Evolutionary conservation across 2,888 invertebrate species (phyloP).

Genomic region (Mellilla xanthometata): DNA sequence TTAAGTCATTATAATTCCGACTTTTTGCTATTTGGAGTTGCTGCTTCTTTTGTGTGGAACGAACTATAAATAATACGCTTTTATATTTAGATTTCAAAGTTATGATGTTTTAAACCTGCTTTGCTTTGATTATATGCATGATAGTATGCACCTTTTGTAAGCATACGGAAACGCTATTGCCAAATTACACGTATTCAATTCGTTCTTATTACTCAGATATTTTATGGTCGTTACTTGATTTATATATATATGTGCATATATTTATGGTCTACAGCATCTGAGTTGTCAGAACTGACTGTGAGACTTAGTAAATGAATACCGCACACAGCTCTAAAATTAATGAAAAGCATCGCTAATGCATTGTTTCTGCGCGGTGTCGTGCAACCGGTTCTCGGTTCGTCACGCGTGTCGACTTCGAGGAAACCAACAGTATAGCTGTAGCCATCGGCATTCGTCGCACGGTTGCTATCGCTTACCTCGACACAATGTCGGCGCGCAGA

Average conservation of each 20-base stretch:
- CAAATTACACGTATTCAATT: constrained; percentile 37
- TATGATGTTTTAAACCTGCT: too few species aligned
- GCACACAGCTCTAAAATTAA: constrained; percentile 54
- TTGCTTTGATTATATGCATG: too few species aligned
- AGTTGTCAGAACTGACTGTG: constrained; percentile 40
- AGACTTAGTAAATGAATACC: constrained; percentile 51
- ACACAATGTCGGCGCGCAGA: constrained; percentile 49
- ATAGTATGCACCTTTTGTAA: constrained; percentile 42
- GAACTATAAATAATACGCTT: constrained; percentile 4
- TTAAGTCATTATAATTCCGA: too few species aligned
- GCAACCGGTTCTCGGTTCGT: constrained; percentile 67
- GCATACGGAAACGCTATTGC: constrained; percentile 35
- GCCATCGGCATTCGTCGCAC: constrained; percentile 72
- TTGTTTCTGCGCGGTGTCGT: constrained; percentile 69
- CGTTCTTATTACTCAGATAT: too few species aligned
- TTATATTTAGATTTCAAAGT: constrained; percentile 37
- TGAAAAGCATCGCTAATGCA: constrained; percentile 66
- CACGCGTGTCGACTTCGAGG: constrained; percentile 70
- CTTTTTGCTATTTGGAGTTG: too few species aligned
- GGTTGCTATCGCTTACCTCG: constrained; percentile 48
- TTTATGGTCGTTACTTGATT: constrained; percentile 33
- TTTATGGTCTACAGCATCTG: constrained; percentile 34
- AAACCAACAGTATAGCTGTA: constrained; percentile 73
- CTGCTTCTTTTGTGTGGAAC: not conserved
- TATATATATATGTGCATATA: constrained; percentile 39